Evolutionary conservation across 2,113 vertebrate species (phyloP), one percentile per base, ranked within the genome.

Genomic region (Sinocyclocheilus anshuiensis): DNA sequence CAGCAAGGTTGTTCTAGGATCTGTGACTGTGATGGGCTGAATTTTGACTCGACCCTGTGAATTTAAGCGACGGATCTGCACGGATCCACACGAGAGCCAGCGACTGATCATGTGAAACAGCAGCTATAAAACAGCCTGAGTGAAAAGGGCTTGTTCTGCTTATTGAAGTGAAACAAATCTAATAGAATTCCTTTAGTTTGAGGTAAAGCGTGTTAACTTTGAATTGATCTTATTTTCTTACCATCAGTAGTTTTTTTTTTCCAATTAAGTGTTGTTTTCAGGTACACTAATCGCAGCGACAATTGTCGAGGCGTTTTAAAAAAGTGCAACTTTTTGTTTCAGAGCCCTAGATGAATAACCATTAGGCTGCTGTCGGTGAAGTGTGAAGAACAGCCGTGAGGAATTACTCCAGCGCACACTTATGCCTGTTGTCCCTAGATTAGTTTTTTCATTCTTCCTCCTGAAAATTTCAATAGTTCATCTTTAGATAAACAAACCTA

Each of bases 401-500:
- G 24, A 77, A 48, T 48, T 29, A 48, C 50, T 77, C 74, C 22
- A 77, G 13, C 2, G 0, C 74, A 50, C 4, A 9, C 33, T 72
- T 22, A 72, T 4, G 45, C 74, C 22, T 77, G 74, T 50, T 77
- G 74, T 77, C 22, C 74, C 24, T 5, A 77, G 76, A 53, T 77
- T 3, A n/a, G 77, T 5, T 80, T 80, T 42, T 67, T 65, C 24
- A 33, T 53, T 53, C 24, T 78, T 78, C 12, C 29, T 79, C 57
- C 7, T 57, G 22, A 74, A 45, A 84, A 71, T 69, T 50, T 83
- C 29, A 71, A 83, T 83, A 71, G 55, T 83, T 83, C 11, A 36
- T 36, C 24, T 69, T 69, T 18, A 50, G n/a, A 36, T 36, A 83
- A 82, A 84, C 69, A 59, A 74, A 59, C 48, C 18, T 50, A 55